Evolutionary conservation across 2,113 vertebrate genomes (phyloP), one percentile per base, ranked within the genome.

Genomic region (Hirundichthys speculiger): DNA sequence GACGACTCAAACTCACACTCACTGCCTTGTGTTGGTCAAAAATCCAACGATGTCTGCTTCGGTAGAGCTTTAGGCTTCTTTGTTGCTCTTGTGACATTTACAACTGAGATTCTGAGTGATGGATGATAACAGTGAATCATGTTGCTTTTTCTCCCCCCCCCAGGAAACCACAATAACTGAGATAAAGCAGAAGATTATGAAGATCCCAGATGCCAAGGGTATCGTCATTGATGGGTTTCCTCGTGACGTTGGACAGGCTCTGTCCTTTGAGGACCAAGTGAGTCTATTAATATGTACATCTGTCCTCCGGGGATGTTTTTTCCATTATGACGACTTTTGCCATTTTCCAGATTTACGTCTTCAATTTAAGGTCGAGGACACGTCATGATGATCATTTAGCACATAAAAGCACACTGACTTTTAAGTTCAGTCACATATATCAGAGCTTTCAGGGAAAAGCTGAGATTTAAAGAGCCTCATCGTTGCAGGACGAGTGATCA

Each of bases 131-230:
- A 16, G 49, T 64, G 15, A 46, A 20, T 63, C 16, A 27, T 51
- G 39, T 38, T 46, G 20, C 19, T 64, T 22, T 66, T 55, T 40
- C 75, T 45, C 4, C 27, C 27, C 27, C 27, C 27, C 27, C 27
- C 85, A 99, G 98, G 97, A 99, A 88, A 99, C 98, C 15, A 99
- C 98, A n/a, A 99, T 99, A 84, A 99, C 97, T 9, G 98, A 99
- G 87, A 99, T 99, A 90, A 99, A 99, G 83, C 98, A 99, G 86
- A 96, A 94, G 83, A 87, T 99, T 77, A 99, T 99, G 98, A 97
- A 99, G 86, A 95, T 96, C 66, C 96, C 96, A 1, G 96, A 99
- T 14, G 96, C 96, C 54, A 94, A 90, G 2, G 98, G 98, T 0
- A 94, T 99, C 61, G 94, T 99, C 75, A 99, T 99, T 15, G 98